A percentile compares a stretch with the other conserved stretches of the same genome.
Conservation (phyloP, 2,888 invertebrate species). For the Ametastegia equiseti region DNA sequence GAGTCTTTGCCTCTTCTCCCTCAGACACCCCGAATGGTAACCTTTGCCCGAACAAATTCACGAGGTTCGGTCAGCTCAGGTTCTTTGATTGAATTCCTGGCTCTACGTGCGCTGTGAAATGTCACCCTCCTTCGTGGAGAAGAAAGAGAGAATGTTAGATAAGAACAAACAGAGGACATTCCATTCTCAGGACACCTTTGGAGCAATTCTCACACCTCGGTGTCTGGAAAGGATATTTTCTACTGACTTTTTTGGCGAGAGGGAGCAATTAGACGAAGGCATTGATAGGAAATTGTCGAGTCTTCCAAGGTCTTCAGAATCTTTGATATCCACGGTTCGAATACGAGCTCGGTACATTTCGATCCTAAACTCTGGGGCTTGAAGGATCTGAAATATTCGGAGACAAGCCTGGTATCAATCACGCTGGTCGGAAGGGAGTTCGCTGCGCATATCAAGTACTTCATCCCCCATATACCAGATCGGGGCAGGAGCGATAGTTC, state of each 20-base stretch:
- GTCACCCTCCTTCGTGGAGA: too few relatives aligned
- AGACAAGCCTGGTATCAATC: constrained; percentile 61
- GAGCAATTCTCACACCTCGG: background rate
- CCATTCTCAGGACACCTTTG: too few relatives aligned
- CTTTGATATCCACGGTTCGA: too few relatives aligned
- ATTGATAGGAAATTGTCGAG: too few relatives aligned
- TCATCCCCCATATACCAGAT: constrained; percentile 50
- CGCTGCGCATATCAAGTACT: constrained; percentile 58
- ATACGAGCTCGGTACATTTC: too few relatives aligned
- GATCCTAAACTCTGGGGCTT: background rate
- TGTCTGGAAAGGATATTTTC: background rate
- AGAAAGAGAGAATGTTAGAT: background rate
- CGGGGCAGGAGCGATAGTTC: constrained; percentile 41
- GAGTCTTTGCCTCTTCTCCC: background rate
- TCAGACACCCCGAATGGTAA: background rate
- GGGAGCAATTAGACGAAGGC: too few relatives aligned
- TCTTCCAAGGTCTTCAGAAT: too few relatives aligned
- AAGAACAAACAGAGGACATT: background rate
- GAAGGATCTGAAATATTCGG: constrained; percentile 53
- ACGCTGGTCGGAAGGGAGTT: constrained; percentile 53
- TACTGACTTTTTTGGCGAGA: too few relatives aligned
- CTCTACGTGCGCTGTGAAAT: background rate
- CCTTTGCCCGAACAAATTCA: constrained; percentile 10
- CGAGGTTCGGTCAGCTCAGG: background rate
- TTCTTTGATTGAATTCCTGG: constrained; percentile 7